phyloP scores from a whole-genome alignment of 2,113 vertebrate genomes.

The Hypanus sabinus region DNA sequence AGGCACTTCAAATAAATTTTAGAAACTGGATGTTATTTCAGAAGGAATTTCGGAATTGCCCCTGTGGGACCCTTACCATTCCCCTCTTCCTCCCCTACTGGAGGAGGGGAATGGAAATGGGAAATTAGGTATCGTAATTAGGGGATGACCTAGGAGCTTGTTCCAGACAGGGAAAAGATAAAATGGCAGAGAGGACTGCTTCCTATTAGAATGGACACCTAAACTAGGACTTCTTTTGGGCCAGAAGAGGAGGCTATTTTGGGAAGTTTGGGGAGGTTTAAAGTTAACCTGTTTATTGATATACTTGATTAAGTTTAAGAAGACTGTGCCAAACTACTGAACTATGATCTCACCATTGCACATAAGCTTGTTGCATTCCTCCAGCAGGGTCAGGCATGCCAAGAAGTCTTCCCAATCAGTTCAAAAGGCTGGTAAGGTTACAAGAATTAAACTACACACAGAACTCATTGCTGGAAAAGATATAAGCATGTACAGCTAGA shows the following conservation, averaged over 20 bases:
- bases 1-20: not conserved
- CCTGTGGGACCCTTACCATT: not conserved
- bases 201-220: no score
- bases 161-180: no score
- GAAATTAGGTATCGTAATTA: no score
- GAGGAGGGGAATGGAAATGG: not conserved
- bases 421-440: not conserved
- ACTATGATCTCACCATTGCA: not conserved
- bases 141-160: not conserved
- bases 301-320: not conserved
- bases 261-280: not conserved
- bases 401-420: not conserved
- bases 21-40: not conserved
- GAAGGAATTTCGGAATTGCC: not conserved
- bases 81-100: not conserved
- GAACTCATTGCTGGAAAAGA: not conserved
- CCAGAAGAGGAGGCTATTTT: not conserved
- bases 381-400: not conserved
- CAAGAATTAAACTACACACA: not conserved
- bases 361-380: not conserved
- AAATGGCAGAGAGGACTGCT: not conserved
- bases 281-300: not conserved
- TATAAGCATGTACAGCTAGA: not conserved
- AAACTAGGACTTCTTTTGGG: not conserved
- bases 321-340: conserved; percentile 8